These are phyloP conservation scores for Paracyclopina nana DNA, from an alignment of 1,140 invertebrate genomes.

Conservation along the genomic window DNA sequence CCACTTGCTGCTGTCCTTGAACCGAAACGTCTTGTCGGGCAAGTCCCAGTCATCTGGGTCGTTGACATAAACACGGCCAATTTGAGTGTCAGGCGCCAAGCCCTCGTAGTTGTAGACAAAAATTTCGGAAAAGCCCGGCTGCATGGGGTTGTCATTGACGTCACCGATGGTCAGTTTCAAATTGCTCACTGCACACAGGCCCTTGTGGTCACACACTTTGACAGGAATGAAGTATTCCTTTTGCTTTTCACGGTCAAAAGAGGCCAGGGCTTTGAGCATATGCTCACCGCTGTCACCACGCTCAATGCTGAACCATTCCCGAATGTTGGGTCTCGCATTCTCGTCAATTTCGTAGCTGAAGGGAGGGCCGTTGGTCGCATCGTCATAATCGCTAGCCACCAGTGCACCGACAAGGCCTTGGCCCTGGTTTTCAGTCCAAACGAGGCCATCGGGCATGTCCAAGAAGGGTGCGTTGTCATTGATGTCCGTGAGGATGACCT, in stretches of 20 bases:
- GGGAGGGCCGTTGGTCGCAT: conserved; percentile 52
- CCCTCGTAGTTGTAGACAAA: conserved; percentile 74
- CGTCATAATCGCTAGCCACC: conserved; percentile 36
- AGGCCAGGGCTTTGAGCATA: neutral
- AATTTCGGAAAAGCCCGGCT: conserved; percentile 49
- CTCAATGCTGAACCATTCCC: conserved; percentile 43
- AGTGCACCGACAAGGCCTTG: conserved; percentile 23
- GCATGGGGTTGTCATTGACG: conserved; percentile 67
- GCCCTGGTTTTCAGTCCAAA: conserved; percentile 55
- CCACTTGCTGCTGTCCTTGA: conserved; percentile 33
- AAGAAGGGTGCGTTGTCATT: conserved; percentile 76
- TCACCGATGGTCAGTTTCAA: conserved; percentile 70
- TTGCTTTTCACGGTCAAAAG: conserved; percentile 17
- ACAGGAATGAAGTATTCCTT: conserved; percentile 13
- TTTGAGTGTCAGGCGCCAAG: conserved; percentile 46
- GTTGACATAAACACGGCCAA: conserved; percentile 70
- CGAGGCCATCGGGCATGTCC: conserved; percentile 40
- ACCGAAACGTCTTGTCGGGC: conserved; percentile 54
- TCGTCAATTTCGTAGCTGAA: conserved; percentile 49
- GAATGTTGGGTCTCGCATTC: conserved; percentile 42
- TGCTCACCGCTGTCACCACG: neutral
- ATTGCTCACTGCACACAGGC: conserved; percentile 34
- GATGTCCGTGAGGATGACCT: conserved; percentile 54
- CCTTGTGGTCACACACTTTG: conserved; percentile 1
- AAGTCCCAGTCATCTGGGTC: conserved; percentile 87